Evolutionary conservation across 2,797 vertebrate genomes (phyloP).

Genomic region (Brotogeris chrysoptera): DNA sequence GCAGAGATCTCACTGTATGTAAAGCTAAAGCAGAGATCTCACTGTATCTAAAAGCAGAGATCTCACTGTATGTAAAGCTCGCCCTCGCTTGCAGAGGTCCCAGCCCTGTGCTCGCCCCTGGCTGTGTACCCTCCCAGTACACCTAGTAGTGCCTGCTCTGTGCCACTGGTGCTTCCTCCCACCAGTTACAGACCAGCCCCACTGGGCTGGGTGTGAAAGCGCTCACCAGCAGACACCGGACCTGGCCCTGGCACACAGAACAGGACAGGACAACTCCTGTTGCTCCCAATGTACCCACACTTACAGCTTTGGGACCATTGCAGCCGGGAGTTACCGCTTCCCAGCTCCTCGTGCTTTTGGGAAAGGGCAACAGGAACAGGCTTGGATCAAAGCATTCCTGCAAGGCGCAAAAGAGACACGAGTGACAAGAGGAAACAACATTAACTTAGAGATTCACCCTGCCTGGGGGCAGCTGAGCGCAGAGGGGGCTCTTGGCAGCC

Average conservation of each 20-base stretch:
- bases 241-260: too few relatives aligned
- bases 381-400: neutral
- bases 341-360: neutral
- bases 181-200: too few relatives aligned
- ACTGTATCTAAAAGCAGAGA: too few relatives aligned
- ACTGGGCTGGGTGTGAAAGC: too few relatives aligned
- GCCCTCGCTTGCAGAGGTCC: too few relatives aligned
- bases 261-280: neutral
- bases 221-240: neutral
- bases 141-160: too few relatives aligned
- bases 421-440: neutral
- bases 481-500: neutral
- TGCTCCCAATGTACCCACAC: neutral
- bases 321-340: neutral
- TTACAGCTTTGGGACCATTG: neutral
- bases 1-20: neutral
- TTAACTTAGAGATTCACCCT: neutral
- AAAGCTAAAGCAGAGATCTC: too few relatives aligned
- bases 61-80: too few relatives aligned
- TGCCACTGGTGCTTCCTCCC: too few relatives aligned
- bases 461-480: neutral
- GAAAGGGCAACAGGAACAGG: neutral
- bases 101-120: too few relatives aligned
- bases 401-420: neutral
- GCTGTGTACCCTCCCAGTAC: too few relatives aligned